Base-by-base conservation (phyloP, 2,113 vertebrate genomes). In the Dasyprocta punctata region DNA sequence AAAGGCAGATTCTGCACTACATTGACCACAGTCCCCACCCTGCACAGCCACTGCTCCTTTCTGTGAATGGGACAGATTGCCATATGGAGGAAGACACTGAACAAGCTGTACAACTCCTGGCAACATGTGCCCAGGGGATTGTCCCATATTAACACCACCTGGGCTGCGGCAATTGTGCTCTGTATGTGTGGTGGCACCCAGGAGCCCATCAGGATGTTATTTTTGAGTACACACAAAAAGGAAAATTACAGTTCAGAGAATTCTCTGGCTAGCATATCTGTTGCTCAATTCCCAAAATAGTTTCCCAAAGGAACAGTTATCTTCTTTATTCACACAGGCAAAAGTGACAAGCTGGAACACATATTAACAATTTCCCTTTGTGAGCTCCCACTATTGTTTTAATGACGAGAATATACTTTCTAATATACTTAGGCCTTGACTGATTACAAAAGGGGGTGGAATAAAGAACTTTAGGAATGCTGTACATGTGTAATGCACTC, bases 101-200 rank as follows among this genome's bases (percentile, higher is more conserved):
- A 99, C 99, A 99, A 99, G 99, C 99, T 99, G 99, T 99, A 99
- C 98, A 98, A 99, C 98, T 99, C 99, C 98, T 98, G 98, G 99
- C 98, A 98, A 99, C 99, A 99, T 98, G 99, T 99, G 99, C 99
- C 99, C 99, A 96, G 99, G 99, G 99, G 99, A 99, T 98, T 98
- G 99, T 99, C 99, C 99, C 99, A 99, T 98, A 99, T 99, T 98
- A 98, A 98, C 98, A 98, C 99, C 99, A 99, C 99, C 99, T 99
- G 99, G 99, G 99, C 98, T 97, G 97, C 87, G 98, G 98, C 98
- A 98, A 98, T 98, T 98, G 98, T 96, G 97, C 98, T 98, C 97
- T 90, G 96, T 63, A 75, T 98, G 98, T 96, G 97, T 98, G 97
- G 97, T 97, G 98, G 98, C 98, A 97, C 98, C 93, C 91, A 98